Evolutionary conservation across 35 echinoderm and acorn worm genomes (phyloP).

Genomic region (Strongylocentrotus purpuratus): DNA sequence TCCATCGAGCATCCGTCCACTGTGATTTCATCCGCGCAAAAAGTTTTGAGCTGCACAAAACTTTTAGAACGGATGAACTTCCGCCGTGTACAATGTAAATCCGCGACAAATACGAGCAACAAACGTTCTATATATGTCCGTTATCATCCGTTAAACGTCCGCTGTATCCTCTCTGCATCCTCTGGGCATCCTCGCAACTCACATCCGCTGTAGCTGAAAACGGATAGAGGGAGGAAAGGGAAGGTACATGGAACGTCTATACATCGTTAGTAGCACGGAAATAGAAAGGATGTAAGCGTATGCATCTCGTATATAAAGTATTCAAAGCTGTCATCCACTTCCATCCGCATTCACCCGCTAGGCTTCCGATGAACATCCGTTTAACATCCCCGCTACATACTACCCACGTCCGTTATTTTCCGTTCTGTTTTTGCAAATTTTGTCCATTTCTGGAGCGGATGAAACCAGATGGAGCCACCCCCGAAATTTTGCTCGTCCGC

Average conservation of each 20-base stretch:
- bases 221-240: conserved; percentile 23
- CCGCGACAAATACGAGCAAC: too few relatives aligned
- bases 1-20: conserved; percentile 40
- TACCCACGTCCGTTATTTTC: too few relatives aligned
- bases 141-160: conserved; percentile 15
- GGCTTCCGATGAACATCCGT: too few relatives aligned
- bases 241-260: conserved; percentile 25
- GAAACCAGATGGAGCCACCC: too few relatives aligned
- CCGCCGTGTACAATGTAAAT: too few relatives aligned
- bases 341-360: too few relatives aligned
- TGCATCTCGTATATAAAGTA: conserved; percentile 26
- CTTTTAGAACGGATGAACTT: conserved; percentile 44
- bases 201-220: conserved; percentile 25
- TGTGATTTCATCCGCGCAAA: conserved; percentile 39
- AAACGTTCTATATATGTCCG: conserved; percentile 25
- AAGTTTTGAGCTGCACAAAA: conserved; percentile 36
- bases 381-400: too few relatives aligned
- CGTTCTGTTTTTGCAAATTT: too few relatives aligned
- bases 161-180: conserved; percentile 16
- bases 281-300: conserved; percentile 2
- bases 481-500: too few relatives aligned
- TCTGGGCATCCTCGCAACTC: conserved; percentile 30
- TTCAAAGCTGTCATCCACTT: too few relatives aligned
- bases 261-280: conserved; percentile 32
- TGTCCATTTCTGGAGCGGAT: too few relatives aligned